phyloP scores from a whole-genome alignment of 2,797 vertebrate genomes.

The Mormyrops attenuatus region DNA sequence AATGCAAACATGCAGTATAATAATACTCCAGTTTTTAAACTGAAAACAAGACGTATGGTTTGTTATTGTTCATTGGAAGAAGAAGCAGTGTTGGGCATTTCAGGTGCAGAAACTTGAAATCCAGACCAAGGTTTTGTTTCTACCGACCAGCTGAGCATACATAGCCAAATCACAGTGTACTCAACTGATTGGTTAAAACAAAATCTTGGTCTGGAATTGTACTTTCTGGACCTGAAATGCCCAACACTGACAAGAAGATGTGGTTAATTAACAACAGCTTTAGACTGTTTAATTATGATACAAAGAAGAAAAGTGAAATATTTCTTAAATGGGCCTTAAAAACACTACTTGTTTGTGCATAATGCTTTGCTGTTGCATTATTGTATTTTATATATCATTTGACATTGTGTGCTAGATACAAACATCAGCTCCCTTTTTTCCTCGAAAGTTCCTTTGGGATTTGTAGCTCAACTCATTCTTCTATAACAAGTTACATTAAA shows the following conservation, averaged over 20 bases:
- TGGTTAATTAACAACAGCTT: background rate
- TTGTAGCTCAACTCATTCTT: background rate
- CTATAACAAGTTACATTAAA: background rate
- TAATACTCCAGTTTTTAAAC: background rate
- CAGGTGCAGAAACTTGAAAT: background rate
- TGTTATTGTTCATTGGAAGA: background rate
- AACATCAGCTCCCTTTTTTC: slow-evolving; percentile 22
- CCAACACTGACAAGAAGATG: background rate
- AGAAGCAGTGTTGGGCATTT: background rate
- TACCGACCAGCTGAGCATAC: background rate
- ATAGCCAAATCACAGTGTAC: background rate
- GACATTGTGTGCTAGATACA: background rate
- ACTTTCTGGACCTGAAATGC: background rate
- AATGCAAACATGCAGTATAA: background rate
- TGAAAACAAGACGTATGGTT: background rate
- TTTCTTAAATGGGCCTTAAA: background rate
- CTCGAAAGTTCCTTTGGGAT: slow-evolving; percentile 20
- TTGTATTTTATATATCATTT: slow-evolving; percentile 37
- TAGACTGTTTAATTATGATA: background rate
- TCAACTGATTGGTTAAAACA: background rate
- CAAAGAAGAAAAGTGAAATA: background rate
- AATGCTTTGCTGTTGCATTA: slow-evolving; percentile 4
- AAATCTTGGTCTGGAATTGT: background rate
- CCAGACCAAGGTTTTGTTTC: background rate
- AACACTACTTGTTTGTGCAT: slow-evolving; percentile 8